Base-by-base conservation (phyloP, 2,888 invertebrate genomes). In the Trissolcus japonicus region DNA sequence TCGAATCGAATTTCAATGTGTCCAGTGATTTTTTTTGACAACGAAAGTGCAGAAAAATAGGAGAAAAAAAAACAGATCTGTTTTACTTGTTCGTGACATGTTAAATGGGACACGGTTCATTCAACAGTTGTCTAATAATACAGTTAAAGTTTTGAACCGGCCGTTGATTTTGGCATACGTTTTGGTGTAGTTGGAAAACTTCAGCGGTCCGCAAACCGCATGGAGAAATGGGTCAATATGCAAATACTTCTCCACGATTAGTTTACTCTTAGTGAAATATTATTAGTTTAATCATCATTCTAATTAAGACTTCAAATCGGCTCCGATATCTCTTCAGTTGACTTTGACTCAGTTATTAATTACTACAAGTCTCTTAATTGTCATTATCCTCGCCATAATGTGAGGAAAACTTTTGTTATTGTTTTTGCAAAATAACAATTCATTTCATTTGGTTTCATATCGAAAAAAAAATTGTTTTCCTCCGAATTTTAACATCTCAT, bases 51-150 rank as follows among this genome's bases (percentile, higher is more conserved):
- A 75, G 1, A 11, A 11, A 35, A 35, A 7, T 11, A 11, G 9
- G 9, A 7, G 9, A 9, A 35, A 35, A 35, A 35, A 7, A 35
- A 9, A 7, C 4, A 29, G 29, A 29, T 29, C 7, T 29, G 55
- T 29, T 41, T 35, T 25, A 54, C 43, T 63, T 78, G 78, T 35
- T 63, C 55, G 72, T 75, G 75, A 78, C 78, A 75, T 68, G 72
- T 72, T 75, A 67, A 75, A 75, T 75, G 75, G 78, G 69, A 19
- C 66, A 71, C 67, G 68, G 72, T 72, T 75, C 72, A 78, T 78
- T 75, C 78, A 78, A 78, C 78, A 78, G 78, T 78, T 78, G 78
- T 78, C 78, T 78, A 75, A 78, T 78, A 78, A 78, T 78, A 72
- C 65, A 66, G 78, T 78, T 78, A 75, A 75, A 72, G 72, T 75